Conservation (phyloP, 1,140 invertebrate genomes). For the Arion vulgaris region DNA sequence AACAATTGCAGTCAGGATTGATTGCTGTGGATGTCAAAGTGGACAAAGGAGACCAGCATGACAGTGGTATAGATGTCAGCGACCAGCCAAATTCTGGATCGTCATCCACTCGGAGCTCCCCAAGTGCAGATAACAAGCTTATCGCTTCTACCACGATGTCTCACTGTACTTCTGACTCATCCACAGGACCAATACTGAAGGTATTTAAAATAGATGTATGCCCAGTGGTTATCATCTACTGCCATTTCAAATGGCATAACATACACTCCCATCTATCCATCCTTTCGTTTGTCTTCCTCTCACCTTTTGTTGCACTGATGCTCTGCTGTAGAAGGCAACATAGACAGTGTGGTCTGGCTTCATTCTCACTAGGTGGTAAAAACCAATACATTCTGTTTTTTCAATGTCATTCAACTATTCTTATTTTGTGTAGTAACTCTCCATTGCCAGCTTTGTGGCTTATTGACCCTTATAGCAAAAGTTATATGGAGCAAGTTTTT, state of each 20-base stretch:
- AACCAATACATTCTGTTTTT: too few relatives aligned
- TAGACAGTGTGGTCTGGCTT: too few relatives aligned
- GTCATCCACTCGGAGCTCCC: constrained; percentile 74
- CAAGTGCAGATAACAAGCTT: constrained; percentile 71
- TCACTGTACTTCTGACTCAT: background rate
- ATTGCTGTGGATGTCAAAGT: constrained; percentile 56
- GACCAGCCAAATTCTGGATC: constrained; percentile 73
- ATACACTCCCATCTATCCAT: background rate
- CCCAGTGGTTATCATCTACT: background rate
- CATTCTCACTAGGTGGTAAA: too few relatives aligned
- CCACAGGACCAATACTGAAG: constrained; percentile 19
- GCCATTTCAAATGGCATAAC: too few relatives aligned
- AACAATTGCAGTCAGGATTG: constrained; percentile 30
- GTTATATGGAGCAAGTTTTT: too few relatives aligned
- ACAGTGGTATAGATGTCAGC: constrained; percentile 75
- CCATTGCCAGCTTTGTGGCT: too few relatives aligned
- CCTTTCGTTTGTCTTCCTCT: too few relatives aligned
- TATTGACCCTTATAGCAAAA: too few relatives aligned
- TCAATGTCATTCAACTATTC: too few relatives aligned
- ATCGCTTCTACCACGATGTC: constrained; percentile 32
- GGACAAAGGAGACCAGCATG: constrained; percentile 73
- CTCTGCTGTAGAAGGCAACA: too few relatives aligned
- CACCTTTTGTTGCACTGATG: too few relatives aligned
- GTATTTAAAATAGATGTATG: background rate
- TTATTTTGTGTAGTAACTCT: too few relatives aligned